These are phyloP conservation scores for Microctonus brassicae DNA, from an alignment of 2,888 invertebrate species.

Conservation along the genomic window DNA sequence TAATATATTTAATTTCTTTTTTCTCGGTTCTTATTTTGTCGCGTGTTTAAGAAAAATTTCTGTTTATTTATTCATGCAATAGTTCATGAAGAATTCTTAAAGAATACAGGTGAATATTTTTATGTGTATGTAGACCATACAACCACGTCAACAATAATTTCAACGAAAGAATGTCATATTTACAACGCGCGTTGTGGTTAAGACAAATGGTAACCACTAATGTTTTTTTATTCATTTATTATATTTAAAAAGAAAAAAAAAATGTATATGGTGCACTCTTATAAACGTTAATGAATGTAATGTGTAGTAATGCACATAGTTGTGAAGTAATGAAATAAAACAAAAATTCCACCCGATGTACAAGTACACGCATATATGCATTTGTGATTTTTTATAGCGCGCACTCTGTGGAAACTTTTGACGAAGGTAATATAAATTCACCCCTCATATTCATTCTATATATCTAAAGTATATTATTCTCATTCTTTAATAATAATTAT, in stretches of 20 bases:
- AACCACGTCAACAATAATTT: background rate
- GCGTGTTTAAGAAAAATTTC: too few relatives aligned
- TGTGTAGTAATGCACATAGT: background rate
- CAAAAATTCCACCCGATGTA: background rate
- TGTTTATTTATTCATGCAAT: background rate
- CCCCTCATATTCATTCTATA: background rate
- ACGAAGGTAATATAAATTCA: constrained; percentile 2
- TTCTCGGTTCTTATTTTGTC: too few relatives aligned
- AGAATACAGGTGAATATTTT: background rate
- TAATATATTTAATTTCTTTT: too few relatives aligned
- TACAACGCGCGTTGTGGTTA: constrained; percentile 15
- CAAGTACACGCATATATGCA: background rate
- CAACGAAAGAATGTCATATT: constrained; percentile 24
- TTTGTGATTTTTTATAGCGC: background rate
- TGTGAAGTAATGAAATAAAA: background rate
- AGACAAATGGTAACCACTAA: background rate
- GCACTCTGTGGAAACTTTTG: background rate
- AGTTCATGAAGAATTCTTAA: background rate
- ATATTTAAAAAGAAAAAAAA: background rate
- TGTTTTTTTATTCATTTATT: background rate
- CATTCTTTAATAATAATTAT: too few relatives aligned
- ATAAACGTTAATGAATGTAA: constrained; percentile 1
- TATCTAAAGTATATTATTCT: background rate
- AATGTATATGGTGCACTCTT: background rate
- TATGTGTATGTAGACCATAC: background rate